phyloP scores from a whole-genome alignment of 2,888 invertebrate species.

The Eulithis prunata region DNA sequence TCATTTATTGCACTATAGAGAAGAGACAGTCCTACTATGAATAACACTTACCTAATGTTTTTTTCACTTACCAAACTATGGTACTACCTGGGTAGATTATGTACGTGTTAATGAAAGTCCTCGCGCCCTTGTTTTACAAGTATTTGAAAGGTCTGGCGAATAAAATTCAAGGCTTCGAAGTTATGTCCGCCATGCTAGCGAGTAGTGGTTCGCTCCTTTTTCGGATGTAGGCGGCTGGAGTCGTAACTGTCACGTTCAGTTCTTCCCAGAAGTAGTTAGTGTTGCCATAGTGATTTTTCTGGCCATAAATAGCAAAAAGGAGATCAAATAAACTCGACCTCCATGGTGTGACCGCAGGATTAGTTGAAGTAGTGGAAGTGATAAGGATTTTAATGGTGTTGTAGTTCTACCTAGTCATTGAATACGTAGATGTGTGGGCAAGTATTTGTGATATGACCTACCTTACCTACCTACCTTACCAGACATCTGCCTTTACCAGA shows the following conservation, averaged over 20 bases:
- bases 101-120: conserved; percentile 24
- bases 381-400: no score
- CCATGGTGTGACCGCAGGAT: no score
- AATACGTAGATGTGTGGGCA: no score
- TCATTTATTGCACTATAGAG: no score
- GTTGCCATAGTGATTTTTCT: conserved; percentile 15
- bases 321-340: neutral
- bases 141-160: conserved; percentile 27
- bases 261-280: conserved; percentile 52
- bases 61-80: no score
- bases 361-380: no score
- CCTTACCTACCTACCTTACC: no score
- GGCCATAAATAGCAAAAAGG: neutral
- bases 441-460: no score
- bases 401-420: no score
- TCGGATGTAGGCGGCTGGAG: conserved; percentile 52
- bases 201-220: conserved; percentile 55
- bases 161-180: conserved; percentile 32
- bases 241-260: conserved; percentile 39
- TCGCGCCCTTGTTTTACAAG: conserved; percentile 34
- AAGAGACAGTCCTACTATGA: no score
- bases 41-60: no score
- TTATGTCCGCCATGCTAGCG: conserved; percentile 23
- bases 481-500: no score
- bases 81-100: neutral